Base-by-base conservation (phyloP, 23 tunicate genomes). In the Styela plicata region DNA sequence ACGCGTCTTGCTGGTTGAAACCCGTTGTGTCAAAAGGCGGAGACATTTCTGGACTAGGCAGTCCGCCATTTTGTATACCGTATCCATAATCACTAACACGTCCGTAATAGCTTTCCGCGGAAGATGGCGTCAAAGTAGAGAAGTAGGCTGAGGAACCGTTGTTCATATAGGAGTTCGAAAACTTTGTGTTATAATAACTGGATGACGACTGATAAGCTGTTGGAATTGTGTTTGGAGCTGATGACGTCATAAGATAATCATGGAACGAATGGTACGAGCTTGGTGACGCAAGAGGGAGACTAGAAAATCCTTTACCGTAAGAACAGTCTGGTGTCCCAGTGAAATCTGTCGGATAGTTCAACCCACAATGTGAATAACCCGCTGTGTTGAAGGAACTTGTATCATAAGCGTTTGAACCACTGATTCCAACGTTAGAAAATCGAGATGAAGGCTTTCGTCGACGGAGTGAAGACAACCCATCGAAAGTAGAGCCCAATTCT, bases 1-100 rank as follows among this genome's bases (percentile, higher is more conserved):
- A 44, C 57, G 57, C 57, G 7, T 44, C 57, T 44, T 7, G 13
- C 13, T 44, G 57, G 57, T 44, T 44, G 57, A 18, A 71, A 3
- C 77, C 17, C 16, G 24, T 32, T 36, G 36, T 28, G 37, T 22
- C 77, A 34, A 28, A 71, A 2, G 77, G 37, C 29, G 77, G 35
- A 21, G 81, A 26, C 32, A 44, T 26, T 10, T 37, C 65, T 0
- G 81, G 53, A n/a, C 32, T 26, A 7, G 81, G 53, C 31, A 53
- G 1, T 36, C 81, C 81, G 66, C 81, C 81, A 76, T 53, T 76
- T 44, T 76, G 81, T 76, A 29, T 53, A 26, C 81, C 66, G 81
- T 76, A 44, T 24, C 68, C n/a, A 44, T 76, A 76, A 21, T 44
- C 57, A 44, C 57, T 44, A 5, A 13, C 13, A 44, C 57, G 57